Base-by-base conservation (phyloP, 2,113 vertebrate genomes). In the Chlorocebus sabaeus region DNA sequence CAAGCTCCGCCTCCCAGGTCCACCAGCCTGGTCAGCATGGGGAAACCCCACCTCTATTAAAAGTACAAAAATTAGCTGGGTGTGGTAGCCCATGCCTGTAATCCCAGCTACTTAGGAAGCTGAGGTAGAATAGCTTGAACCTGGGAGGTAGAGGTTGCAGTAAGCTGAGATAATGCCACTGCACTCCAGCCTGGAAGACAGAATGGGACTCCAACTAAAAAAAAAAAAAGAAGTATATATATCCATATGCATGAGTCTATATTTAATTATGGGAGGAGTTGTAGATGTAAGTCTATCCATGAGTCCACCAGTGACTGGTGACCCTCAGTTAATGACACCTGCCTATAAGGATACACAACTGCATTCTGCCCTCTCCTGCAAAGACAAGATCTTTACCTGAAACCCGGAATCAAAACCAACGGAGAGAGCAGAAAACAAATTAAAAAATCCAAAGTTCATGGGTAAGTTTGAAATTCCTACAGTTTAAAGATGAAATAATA, bases 401-500 rank as follows among this genome's bases (percentile, higher is more conserved):
- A 93, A 93, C 89, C 13, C 52, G 35, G 45, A 93, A 90, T 79
- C 45, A 43, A 89, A 91, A 88, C 35, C 50, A 78, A 72, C 35
- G 22, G 86, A 82, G 16, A 76, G 48, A 35, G 7, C 18, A 64
- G 50, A 68, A 84, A 78, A 72, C 30, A 93, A 80, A 83, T 45
- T 84, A 80, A 88, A 68, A 93, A 80, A 91, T 30, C 25, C n/a
- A 61, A 89, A 73, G 57, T 13, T 92, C 40, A 48, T 9, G 43
- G 40, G 48, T 61, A 89, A 75, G 23, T 80, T 64, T 81, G 67
- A 93, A 79, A 79, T 92, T 59, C 80, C 38, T 84, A 89, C 8
- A 90, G 52, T 96, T 92, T 87, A 55, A 94, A 92, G 22, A 32
- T 84, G 89, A 96, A 81, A 93, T 35, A n/a, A 82, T 64, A 57